Evolutionary conservation across 2,113 vertebrate species (phyloP).

Genomic region (Spea bombifrons): DNA sequence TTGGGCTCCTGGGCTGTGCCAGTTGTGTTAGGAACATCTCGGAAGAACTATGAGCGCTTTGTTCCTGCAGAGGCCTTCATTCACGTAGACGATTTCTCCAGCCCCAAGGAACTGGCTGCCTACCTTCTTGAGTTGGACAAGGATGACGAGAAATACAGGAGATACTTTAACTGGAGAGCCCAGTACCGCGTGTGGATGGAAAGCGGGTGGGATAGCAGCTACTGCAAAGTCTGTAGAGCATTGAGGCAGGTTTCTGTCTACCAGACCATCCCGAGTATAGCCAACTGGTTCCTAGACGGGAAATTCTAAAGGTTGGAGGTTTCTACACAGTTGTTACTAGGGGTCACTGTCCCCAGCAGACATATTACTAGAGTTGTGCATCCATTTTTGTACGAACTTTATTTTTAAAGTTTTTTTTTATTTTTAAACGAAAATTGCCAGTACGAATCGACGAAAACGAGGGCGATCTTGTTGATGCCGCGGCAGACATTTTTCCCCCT

Average conservation of each 20-base stretch:
- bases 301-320: too few species aligned
- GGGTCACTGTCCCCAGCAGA: too few species aligned
- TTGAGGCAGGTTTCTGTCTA: not conserved
- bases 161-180: conserved; percentile 54
- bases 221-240: not conserved
- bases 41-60: conserved; percentile 61
- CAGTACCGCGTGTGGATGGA: not conserved
- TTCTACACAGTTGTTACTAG: too few species aligned
- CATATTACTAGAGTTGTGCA: too few species aligned
- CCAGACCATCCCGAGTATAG: not conserved
- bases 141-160: conserved; percentile 52
- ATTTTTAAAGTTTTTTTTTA: too few species aligned
- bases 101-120: conserved; percentile 52
- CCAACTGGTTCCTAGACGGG: not conserved
- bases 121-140: conserved; percentile 57
- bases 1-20: conserved; percentile 60
- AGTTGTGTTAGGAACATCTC: conserved; percentile 65
- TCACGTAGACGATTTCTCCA: conserved; percentile 67
- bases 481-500: too few species aligned
- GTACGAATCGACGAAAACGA: too few species aligned
- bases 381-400: too few species aligned
- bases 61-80: conserved; percentile 70
- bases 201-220: not conserved
- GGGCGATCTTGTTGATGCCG: too few species aligned
- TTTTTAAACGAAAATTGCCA: too few species aligned